Conservation (phyloP, 2,113 vertebrate genomes). For the Pseudonaja textilis region DNA sequence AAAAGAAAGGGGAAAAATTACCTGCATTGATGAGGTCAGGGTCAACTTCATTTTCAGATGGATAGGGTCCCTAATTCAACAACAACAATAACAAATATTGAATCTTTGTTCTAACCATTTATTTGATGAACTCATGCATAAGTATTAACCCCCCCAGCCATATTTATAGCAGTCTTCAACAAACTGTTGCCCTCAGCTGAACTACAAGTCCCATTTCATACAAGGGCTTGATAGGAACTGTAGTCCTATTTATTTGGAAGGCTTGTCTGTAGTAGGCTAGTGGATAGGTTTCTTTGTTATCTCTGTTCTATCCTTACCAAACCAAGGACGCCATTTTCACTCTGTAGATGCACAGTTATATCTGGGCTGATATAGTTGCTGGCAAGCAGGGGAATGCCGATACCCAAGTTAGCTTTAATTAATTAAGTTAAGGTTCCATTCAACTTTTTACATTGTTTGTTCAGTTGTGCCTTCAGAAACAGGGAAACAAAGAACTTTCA, state of each 20-base stretch:
- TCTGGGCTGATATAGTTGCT: conserved; percentile 95
- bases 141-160: background rate
- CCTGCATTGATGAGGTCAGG: conserved; percentile 97
- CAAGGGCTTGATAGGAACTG: background rate
- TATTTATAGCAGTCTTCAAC: background rate
- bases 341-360: conserved; percentile 95
- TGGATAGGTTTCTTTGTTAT: background rate
- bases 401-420: conserved; percentile 90
- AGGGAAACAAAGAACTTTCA: background rate
- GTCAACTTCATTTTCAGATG: conserved; percentile 85
- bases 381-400: conserved; percentile 95
- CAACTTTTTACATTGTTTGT: background rate
- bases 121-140: background rate
- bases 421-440: conserved; percentile 67
- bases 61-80: conserved; percentile 87
- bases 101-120: conserved; percentile 10
- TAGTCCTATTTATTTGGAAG: background rate
- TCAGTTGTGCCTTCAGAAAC: background rate
- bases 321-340: conserved; percentile 96
- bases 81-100: conserved; percentile 28
- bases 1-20: conserved; percentile 56
- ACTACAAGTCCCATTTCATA: background rate
- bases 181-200: background rate
- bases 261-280: background rate
- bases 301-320: conserved; percentile 79